Percentiles rank a stretch among this genome's conserved stretches.
Evolutionary conservation across 2,113 vertebrate species (phyloP).

Genomic region (Gavialis gangeticus): DNA sequence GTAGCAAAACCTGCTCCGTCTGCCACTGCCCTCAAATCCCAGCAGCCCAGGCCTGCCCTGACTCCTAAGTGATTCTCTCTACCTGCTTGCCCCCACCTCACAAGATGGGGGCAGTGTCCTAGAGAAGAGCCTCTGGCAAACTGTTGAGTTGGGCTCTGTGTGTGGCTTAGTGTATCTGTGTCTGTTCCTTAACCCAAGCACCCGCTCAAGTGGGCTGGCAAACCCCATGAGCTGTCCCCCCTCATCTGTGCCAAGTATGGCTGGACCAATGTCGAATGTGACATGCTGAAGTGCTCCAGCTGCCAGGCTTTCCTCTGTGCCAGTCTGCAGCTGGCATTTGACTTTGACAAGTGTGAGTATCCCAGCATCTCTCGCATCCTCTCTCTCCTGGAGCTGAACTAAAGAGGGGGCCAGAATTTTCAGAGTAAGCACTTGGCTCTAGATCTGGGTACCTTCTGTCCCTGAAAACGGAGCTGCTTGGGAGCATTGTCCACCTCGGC

Average conservation of each 20-base stretch:
- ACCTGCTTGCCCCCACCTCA: too few species aligned
- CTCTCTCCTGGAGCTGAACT: background rate
- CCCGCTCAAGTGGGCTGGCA: conserved; percentile 94
- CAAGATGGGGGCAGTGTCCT: background rate
- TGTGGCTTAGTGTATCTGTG: background rate
- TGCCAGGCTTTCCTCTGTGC: conserved; percentile 93
- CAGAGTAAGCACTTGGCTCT: rapidly evolving
- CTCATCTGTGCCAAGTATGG: conserved; percentile 91
- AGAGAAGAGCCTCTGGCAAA: background rate
- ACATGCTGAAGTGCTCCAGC: conserved; percentile 93
- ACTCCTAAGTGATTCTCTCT: rapidly evolving
- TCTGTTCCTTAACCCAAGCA: conserved; percentile 81
- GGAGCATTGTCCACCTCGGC: too few species aligned
- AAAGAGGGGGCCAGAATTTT: background rate
- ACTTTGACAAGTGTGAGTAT: conserved; percentile 89
- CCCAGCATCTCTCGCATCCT: rapidly evolving
- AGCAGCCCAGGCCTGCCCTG: rapidly evolving
- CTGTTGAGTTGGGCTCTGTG: background rate
- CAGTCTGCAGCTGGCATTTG: conserved; percentile 85
- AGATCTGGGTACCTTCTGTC: rapidly evolving
- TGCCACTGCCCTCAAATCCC: background rate
- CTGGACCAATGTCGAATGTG: conserved; percentile 90
- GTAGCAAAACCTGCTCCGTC: rapidly evolving
- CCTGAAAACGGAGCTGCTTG: background rate
- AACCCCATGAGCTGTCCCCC: conserved; percentile 87